Evolutionary conservation across 2,888 invertebrate genomes (phyloP), one percentile per base, ranked within the genome.

Genomic region (Agrochola lychnidis): DNA sequence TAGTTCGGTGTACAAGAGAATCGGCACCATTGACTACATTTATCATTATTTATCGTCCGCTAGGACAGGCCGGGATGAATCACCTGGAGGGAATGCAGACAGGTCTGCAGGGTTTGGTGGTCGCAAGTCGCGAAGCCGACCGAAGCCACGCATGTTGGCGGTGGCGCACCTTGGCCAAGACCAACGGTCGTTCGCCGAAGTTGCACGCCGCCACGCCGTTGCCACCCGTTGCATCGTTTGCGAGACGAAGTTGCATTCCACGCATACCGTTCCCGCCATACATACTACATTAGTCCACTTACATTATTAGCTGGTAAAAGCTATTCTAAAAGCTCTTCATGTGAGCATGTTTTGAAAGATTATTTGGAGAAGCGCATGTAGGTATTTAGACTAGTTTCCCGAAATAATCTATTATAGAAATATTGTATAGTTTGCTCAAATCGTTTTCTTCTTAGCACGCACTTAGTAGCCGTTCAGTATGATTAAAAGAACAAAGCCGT

Each of bases 241-340:
- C 90, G 91, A 90, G 90, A 91, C 89, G 88, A 84, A 89, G 89
- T 92, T 92, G 90, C 94, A 95, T 94, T 94, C 94, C 93, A 85
- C 80, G 79, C 93, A 94, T 95, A 88, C 93, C 93, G 87, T 92
- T 90, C 90, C 93, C 92, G 89, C 90, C 89, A 81, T 73, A 79
- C 77, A 82, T 75, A 81, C 73, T 73, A 79, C 77, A 83, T 75
- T 80, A 84, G 83, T 84, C 86, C 81, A 78, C 77, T 79, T 77
- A 78, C 70, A 81, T 83, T 81, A 81, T 83, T 81, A 80, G 62
- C 63, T 51, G 68, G 68, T 78, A 82, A 78, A 85, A 80, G 79
- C 83, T 64, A 78, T 82, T 71, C 74, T 75, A 77, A 81, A 80
- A 84, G 79, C 74, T 82, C 72, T 83, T 76, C 72, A 67, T 76